These are phyloP conservation scores for Drosophila phalerata DNA, from an alignment of 2,888 invertebrate species.

Conservation along the genomic window DNA sequence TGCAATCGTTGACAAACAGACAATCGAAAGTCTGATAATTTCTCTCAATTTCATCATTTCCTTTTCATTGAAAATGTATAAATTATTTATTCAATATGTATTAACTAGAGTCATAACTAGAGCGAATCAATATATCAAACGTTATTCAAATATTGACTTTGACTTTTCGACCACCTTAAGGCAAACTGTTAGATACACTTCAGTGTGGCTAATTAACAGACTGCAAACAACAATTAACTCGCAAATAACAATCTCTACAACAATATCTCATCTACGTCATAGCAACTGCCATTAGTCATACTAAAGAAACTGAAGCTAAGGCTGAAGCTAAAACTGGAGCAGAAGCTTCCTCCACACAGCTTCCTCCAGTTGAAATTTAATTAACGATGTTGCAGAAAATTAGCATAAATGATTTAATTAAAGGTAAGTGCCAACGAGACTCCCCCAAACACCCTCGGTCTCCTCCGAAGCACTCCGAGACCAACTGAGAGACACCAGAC, in stretches of 20 bases:
- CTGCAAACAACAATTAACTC: constrained; percentile 44
- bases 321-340: constrained; percentile 11
- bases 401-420: constrained; percentile 81
- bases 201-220: constrained; percentile 54
- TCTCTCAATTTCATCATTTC: constrained; percentile 1
- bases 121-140: background rate
- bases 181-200: constrained; percentile 12
- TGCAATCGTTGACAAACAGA: constrained; percentile 12
- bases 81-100: constrained; percentile 3
- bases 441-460: background rate
- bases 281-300: constrained; percentile 46
- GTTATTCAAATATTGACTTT: constrained; percentile 32
- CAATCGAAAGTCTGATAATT: background rate
- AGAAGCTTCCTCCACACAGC: background rate
- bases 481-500: constrained; percentile 1
- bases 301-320: constrained; percentile 3
- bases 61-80: background rate
- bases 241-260: constrained; percentile 27
- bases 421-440: constrained; percentile 63
- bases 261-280: constrained; percentile 3
- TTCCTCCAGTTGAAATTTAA: constrained; percentile 59
- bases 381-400: constrained; percentile 73
- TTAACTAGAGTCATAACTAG: background rate
- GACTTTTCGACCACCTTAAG: constrained; percentile 5
- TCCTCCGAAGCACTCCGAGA: background rate